These are phyloP conservation scores for Premnoplex brunnescens DNA, from an alignment of 2,797 vertebrate genomes.

Conservation along the genomic window DNA sequence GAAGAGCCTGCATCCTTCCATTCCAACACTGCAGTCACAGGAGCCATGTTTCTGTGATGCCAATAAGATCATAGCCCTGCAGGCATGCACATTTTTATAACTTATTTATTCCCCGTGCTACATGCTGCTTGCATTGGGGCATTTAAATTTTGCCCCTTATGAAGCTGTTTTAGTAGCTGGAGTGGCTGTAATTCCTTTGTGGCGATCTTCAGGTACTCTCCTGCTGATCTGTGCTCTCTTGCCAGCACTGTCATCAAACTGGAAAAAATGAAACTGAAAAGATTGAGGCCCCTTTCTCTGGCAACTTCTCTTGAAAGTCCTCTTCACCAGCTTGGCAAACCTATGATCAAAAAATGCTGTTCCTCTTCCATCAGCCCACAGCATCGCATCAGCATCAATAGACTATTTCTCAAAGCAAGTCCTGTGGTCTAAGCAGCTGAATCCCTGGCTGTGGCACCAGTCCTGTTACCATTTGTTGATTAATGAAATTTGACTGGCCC, in stretches of 20 bases:
- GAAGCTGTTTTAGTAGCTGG: background rate
- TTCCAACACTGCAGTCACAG: background rate
- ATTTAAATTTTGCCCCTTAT: background rate
- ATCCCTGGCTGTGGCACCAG: background rate
- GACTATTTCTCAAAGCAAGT: background rate
- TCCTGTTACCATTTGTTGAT: background rate
- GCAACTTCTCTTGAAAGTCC: background rate
- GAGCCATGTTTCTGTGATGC: background rate
- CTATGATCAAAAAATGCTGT: no score
- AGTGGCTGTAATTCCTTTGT: background rate
- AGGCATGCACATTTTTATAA: accelerated
- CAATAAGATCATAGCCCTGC: background rate
- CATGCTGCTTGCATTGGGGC: background rate
- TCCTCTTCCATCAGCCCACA: background rate
- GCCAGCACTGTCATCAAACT: background rate
- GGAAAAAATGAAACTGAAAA: background rate
- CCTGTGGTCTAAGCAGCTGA: background rate
- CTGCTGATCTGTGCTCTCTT: background rate
- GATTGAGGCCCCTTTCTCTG: background rate
- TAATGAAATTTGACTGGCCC: background rate
- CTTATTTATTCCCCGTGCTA: background rate
- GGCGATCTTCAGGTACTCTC: background rate
- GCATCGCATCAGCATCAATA: no score
- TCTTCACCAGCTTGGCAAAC: background rate
- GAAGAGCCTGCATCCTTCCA: background rate